These are phyloP conservation scores for Odocoileus hemionus DNA, from an alignment of 2,113 vertebrate genomes.

Conservation along the genomic window DNA sequence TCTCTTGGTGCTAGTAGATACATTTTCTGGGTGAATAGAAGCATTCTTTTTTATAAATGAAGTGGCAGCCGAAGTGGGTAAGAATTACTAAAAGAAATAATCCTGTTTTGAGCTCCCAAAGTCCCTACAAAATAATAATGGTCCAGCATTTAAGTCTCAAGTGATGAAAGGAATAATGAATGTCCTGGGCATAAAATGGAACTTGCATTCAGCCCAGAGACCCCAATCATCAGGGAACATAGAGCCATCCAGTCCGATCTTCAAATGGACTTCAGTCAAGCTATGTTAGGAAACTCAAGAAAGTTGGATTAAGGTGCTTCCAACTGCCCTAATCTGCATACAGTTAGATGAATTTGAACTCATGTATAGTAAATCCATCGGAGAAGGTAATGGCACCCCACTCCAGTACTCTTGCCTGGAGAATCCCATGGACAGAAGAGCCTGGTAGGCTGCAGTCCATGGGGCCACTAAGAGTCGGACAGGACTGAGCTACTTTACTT, in stretches of 20 bases:
- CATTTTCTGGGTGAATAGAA: neutral
- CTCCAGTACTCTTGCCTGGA: too few relatives aligned
- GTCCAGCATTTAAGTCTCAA: neutral
- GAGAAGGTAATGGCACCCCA: too few relatives aligned
- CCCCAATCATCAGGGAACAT: neutral
- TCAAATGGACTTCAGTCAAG: neutral
- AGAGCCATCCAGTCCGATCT: neutral
- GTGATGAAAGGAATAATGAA: neutral
- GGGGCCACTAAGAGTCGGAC: too few relatives aligned
- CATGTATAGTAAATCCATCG: neutral
- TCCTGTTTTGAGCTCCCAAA: neutral
- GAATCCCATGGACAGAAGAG: too few relatives aligned
- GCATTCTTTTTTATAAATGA: neutral
- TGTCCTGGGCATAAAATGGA: neutral
- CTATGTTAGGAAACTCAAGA: neutral
- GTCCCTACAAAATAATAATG: neutral
- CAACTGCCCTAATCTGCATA: neutral
- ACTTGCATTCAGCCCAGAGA: neutral
- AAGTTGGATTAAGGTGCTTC: neutral
- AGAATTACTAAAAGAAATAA: neutral
- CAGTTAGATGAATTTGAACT: neutral
- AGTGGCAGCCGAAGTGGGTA: neutral
- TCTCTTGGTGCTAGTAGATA: neutral
- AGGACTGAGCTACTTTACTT: too few relatives aligned
- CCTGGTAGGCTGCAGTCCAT: too few relatives aligned